phyloP scores from a whole-genome alignment of 2,113 vertebrate genomes.

The Siniperca knerii region DNA sequence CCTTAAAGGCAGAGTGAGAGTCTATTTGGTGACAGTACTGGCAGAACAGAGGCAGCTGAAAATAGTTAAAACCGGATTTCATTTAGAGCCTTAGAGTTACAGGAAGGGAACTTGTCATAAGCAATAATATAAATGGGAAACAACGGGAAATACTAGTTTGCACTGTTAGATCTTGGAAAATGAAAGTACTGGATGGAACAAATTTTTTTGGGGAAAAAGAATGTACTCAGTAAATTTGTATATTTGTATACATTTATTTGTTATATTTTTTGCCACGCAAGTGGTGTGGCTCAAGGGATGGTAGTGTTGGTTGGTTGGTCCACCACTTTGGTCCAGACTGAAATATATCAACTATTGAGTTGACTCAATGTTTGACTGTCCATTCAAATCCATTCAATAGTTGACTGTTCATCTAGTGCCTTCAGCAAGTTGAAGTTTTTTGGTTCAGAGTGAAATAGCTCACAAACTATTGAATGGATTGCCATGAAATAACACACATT shows the following conservation, averaged over 20 bases:
- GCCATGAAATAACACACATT: too few species aligned
- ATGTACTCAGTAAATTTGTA: too few species aligned
- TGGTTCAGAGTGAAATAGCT: too few species aligned
- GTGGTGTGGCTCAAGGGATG: not conserved
- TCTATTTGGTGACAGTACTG: slow-evolving; percentile 23
- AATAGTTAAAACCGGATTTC: slow-evolving; percentile 1
- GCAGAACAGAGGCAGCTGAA: slow-evolving; percentile 11
- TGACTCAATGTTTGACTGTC: too few species aligned
- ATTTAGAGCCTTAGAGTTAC: not conserved
- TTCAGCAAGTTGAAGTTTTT: too few species aligned
- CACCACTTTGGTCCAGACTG: not conserved
- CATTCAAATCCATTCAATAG: too few species aligned
- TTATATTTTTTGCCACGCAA: not conserved
- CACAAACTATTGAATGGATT: too few species aligned
- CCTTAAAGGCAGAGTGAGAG: slow-evolving; percentile 21
- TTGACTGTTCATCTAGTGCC: not conserved
- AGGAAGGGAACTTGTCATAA: not conserved
- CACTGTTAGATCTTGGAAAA: not conserved
- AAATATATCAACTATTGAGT: not conserved
- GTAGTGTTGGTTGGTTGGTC: not conserved
- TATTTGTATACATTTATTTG: too few species aligned
- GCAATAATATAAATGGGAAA: not conserved
- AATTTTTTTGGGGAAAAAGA: not conserved
- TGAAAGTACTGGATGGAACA: not conserved
- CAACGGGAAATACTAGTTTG: not conserved